Base-by-base conservation (phyloP, 2,888 invertebrate genomes). In the Actias luna region DNA sequence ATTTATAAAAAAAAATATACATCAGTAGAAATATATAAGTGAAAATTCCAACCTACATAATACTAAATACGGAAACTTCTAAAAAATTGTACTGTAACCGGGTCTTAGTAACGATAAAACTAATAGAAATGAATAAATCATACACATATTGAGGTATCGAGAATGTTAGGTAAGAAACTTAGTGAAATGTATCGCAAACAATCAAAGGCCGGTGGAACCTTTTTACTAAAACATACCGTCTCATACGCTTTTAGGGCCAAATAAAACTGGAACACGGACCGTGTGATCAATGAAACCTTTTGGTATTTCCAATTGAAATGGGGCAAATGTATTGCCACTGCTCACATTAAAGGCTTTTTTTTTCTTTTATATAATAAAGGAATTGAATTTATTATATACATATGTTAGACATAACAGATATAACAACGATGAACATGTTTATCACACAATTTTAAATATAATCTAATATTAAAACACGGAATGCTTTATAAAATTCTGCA, bases 161-260 rank as follows among this genome's bases (percentile, higher is more conserved):
- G 8, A 55, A 55, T 58, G 39, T 58, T 33, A 31, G 57, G 58
- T 12, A 73, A 76, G 76, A 68, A 70, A 77, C 75, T 72, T 70
- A 65, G 69, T 71, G 69, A 71, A 77, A 80, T 73, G 75, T 84
- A 84, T 83, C 75, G 80, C 82, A 83, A 83, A 83, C 83, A 86
- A 87, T 86, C 85, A 87, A 85, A 84, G 81, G 80, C 75, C 80
- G 79, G 80, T 80, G 74, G 84, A 85, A 84, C 81, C 83, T 81
- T 85, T 84, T 83, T 80, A 79, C 46, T 76, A 76, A 75, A 78
- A 82, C 83, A 82, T 80, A 81, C 74, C 77, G 70, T 78, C 82
- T 80, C 79, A 83, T 82, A 78, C 72, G 79, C 78, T 79, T 82
- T 82, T 75, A 81, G 79, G 75, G 71, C 74, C 72, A 80, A 79